phyloP scores from a whole-genome alignment of 2,113 vertebrate genomes.

The Chloropsis hardwickii region DNA sequence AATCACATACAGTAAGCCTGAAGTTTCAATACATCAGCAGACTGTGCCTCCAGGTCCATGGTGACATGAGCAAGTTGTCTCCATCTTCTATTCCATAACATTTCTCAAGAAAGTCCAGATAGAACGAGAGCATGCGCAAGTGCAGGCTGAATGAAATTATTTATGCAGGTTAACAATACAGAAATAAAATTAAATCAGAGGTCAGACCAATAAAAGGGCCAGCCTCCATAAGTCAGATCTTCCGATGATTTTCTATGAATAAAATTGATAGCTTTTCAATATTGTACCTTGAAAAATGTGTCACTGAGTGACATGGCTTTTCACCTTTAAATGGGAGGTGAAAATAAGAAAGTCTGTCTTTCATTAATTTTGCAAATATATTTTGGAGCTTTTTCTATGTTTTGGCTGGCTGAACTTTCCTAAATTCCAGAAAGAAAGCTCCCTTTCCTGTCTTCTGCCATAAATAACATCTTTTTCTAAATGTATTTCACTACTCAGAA shows the following conservation, averaged over 20 bases:
- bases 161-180: background rate
- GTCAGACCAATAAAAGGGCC: background rate
- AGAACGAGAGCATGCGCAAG: background rate
- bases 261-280: background rate
- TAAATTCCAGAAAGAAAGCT: conserved; percentile 49
- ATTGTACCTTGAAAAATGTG: background rate
- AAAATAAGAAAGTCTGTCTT: conserved; percentile 21
- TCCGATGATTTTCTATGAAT: background rate
- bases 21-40: background rate
- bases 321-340: background rate
- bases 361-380: conserved; percentile 35
- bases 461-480: conserved; percentile 56
- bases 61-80: background rate
- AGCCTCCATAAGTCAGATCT: background rate
- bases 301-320: background rate
- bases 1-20: background rate
- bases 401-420: conserved; percentile 46
- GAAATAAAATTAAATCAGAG: background rate
- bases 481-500: conserved; percentile 50
- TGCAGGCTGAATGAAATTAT: background rate
- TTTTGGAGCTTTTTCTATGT: conserved; percentile 31
- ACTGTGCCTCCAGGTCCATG: background rate
- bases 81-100: fast-evolving
- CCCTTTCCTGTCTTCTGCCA: conserved; percentile 51
- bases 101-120: background rate